Conservation (phyloP, 2,888 invertebrate genomes). For the Chesias legatella region DNA sequence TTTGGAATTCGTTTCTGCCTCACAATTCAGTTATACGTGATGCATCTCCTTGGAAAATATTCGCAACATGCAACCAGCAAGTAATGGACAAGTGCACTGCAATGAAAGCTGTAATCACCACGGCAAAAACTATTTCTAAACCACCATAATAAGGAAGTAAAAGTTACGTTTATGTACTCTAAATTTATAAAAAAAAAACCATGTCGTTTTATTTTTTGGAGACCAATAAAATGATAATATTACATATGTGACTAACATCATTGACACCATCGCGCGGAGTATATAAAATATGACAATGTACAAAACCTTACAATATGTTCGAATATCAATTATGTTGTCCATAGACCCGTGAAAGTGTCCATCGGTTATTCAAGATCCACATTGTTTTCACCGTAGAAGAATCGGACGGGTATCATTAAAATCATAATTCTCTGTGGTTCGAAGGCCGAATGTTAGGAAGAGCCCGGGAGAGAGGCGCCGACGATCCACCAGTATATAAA, state of each 20-base stretch:
- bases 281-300: slow-evolving; percentile 9
- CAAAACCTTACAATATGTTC: slow-evolving; percentile 8
- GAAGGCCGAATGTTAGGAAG: slow-evolving; percentile 80
- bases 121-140: slow-evolving; percentile 12
- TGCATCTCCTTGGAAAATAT: slow-evolving; percentile 13
- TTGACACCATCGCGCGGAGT: slow-evolving; percentile 7
- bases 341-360: slow-evolving; percentile 59
- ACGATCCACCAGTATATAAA: slow-evolving; percentile 66
- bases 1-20: too few relatives aligned
- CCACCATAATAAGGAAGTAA: slow-evolving; percentile 10
- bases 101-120: slow-evolving; percentile 15
- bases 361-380: slow-evolving; percentile 52
- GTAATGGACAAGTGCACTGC: slow-evolving; percentile 2
- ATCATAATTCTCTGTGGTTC: slow-evolving; percentile 77
- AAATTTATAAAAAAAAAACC: too few relatives aligned
- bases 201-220: too few relatives aligned
- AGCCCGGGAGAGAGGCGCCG: slow-evolving; percentile 75
- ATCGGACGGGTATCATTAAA: slow-evolving; percentile 76
- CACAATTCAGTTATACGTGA: not conserved
- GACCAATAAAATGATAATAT: too few relatives aligned
- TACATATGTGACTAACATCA: too few relatives aligned
- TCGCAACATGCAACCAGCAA: slow-evolving; percentile 13
- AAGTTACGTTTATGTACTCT: not conserved
- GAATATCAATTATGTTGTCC: slow-evolving; percentile 22
- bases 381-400: slow-evolving; percentile 76